Evolutionary conservation across 2,113 vertebrate species (phyloP).

Genomic region (Rhinolophus ferrumequinum): DNA sequence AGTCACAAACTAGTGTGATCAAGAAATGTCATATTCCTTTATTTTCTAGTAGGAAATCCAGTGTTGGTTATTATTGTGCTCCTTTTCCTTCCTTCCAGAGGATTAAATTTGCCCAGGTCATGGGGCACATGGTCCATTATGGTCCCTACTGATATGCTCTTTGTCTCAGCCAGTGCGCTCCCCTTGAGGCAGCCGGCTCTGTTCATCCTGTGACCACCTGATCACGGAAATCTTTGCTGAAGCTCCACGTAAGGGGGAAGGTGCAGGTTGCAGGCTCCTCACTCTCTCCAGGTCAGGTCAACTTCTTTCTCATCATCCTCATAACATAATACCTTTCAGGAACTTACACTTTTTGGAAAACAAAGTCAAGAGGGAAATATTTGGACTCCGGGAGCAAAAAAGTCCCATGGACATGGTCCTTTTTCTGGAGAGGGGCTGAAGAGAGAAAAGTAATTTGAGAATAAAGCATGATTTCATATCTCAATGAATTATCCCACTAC

Average conservation of each 20-base stretch:
- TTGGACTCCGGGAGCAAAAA: neutral
- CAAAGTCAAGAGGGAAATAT: neutral
- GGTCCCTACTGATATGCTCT: neutral
- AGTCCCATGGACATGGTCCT: neutral
- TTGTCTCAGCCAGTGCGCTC: neutral
- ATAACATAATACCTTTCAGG: neutral
- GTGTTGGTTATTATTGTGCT: neutral
- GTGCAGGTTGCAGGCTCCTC: neutral
- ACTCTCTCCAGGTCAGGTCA: neutral
- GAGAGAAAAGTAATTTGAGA: conserved; percentile 5
- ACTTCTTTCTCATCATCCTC: neutral
- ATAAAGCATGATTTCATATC: neutral
- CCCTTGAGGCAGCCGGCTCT: neutral
- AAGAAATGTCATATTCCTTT: conserved; percentile 33
- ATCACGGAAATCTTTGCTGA: neutral
- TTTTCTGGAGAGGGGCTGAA: neutral
- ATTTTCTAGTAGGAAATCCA: conserved; percentile 24
- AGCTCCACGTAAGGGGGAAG: neutral
- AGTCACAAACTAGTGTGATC: neutral
- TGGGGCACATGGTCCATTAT: neutral
- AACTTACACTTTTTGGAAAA: neutral
- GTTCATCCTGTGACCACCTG: neutral
- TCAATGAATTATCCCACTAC: neutral
- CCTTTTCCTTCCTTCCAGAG: neutral
- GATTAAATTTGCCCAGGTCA: neutral